Evolutionary conservation across 2,113 vertebrate species (phyloP).

Genomic region (Dolichallabes microphthalmus): DNA sequence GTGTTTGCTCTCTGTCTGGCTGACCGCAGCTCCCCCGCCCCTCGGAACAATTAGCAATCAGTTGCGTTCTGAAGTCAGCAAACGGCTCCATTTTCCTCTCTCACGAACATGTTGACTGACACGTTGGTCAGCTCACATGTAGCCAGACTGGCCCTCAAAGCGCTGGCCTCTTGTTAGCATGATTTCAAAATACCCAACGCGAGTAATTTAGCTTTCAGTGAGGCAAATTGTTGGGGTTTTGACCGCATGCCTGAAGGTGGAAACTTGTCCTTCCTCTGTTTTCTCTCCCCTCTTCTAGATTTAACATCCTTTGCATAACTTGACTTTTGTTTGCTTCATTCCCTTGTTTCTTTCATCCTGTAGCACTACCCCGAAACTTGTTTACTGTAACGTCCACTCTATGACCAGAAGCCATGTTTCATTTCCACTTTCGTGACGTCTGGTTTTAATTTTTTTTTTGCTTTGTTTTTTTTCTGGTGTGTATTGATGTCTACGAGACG

Average conservation of each 20-base stretch:
- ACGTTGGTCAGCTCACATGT: slow-evolving; percentile 37
- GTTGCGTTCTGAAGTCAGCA: slow-evolving; percentile 41
- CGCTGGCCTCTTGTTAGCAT: slow-evolving; percentile 26
- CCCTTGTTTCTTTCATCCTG: background rate
- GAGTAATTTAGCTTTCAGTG: slow-evolving; percentile 39
- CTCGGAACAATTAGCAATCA: slow-evolving; percentile 67
- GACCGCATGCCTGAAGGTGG: background rate
- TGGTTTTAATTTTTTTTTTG: background rate
- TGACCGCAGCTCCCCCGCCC: slow-evolving; percentile 45
- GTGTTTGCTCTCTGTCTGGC: slow-evolving; percentile 61
- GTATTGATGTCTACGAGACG: slow-evolving; percentile 4
- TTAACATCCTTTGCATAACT: background rate
- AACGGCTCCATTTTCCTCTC: slow-evolving; percentile 37
- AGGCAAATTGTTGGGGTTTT: slow-evolving; percentile 23
- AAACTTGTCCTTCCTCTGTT: background rate
- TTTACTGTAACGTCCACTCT: background rate
- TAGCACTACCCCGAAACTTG: background rate
- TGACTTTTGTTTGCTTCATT: background rate
- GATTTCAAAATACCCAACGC: slow-evolving; percentile 39
- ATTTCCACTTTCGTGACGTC: background rate
- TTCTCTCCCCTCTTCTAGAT: background rate
- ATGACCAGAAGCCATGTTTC: background rate
- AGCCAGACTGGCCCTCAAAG: slow-evolving; percentile 26
- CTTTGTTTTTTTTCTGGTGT: background rate
- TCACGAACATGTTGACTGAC: slow-evolving; percentile 63